Percentiles rank a stretch among this genome's conserved stretches.
These are phyloP conservation scores for Cinclus cinclus DNA, from an alignment of 2,113 vertebrate species.

Conservation along the genomic window DNA sequence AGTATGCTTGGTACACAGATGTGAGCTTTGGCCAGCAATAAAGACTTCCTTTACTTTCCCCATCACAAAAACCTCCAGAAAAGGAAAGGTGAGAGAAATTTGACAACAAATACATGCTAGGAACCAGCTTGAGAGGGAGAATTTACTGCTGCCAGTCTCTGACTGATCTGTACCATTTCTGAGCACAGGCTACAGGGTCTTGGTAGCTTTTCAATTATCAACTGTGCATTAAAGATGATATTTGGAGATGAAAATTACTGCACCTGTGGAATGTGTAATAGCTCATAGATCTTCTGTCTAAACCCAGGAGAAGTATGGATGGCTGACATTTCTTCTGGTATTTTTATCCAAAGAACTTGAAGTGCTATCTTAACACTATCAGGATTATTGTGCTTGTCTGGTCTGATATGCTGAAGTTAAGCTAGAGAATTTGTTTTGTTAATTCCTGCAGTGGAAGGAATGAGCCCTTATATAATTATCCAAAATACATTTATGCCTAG, in stretches of 20 bases:
- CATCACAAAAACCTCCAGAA: neutral
- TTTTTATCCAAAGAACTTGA: neutral
- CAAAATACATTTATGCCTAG: neutral
- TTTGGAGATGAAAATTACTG: neutral
- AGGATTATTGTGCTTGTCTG: neutral
- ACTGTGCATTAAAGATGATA: neutral
- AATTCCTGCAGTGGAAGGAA: neutral
- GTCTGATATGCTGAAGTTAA: neutral
- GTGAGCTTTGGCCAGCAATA: neutral
- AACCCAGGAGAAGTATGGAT: neutral
- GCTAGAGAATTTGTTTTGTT: neutral
- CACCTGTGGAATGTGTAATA: neutral
- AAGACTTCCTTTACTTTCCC: neutral
- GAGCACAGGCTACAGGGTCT: neutral
- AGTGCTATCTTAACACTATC: neutral
- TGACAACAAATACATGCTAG: neutral
- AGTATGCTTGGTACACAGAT: neutral
- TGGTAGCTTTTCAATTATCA: neutral
- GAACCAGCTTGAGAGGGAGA: neutral
- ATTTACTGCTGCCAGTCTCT: neutral
- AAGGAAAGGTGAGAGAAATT: neutral
- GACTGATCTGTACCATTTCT: neutral
- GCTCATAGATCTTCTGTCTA: neutral
- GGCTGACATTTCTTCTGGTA: neutral
- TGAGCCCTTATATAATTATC: neutral